Evolutionary conservation across 2,888 invertebrate species (phyloP), one percentile per base, ranked within the genome.

Genomic region (Julus scandinavius): DNA sequence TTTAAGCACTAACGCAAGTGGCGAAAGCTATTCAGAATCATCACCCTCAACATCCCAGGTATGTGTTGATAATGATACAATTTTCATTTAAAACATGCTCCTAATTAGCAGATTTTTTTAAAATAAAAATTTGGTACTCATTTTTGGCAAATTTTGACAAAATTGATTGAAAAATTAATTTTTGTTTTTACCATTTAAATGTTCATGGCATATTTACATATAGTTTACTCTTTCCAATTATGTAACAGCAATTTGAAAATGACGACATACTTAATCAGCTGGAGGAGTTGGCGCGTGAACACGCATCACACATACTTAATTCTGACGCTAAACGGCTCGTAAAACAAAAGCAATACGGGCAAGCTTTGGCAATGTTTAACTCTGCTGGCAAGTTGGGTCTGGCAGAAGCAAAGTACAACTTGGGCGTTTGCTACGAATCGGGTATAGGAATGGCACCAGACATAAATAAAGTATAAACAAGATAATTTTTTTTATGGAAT

Each of bases 341-440:
- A 45, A 41, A 40, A 84, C 38, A 88, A 20, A 49, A 49, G 5
- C 0, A 84, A 11, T 88, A 49, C 49, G 45, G 50, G 15, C 15
- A 85, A 29, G 88, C 88, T 13, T n/a, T 88, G 15, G 45, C 7
- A 40, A 38, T 49, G 41, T 88, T 88, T 41, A 29, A 86, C n/a
- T 15, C 29, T 0, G 88, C 88, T 11, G 86, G 86, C 20, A 72
- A 88, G 38, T 20, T 86, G 15, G 88, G 88, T 63, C 86, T 63
- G 13, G 29, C 45, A 5, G 41, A 86, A 63, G 88, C 88, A n/a
- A 85, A 40, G 11, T 88, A 58, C 58, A 88, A 88, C 40, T 17
- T 88, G n/a, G 88, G 88, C 50, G 72, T 88, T 3, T 88, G 88
- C 29, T 88, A 88, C 86, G 88, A 88, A 86, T 83, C 50, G 40